Conservation (phyloP, 2,888 invertebrate species). For the Acrobasis repandana region DNA sequence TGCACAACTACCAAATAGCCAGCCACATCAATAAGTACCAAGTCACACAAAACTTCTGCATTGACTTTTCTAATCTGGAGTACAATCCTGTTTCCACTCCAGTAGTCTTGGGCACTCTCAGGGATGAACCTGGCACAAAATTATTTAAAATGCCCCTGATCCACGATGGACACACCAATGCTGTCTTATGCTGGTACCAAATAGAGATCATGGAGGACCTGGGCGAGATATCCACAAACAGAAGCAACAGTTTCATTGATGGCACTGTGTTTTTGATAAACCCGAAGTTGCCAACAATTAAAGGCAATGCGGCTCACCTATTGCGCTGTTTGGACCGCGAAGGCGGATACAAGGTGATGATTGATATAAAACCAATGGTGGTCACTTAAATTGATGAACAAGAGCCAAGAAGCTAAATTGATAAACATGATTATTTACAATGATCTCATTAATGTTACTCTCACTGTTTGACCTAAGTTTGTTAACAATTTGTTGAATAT, state of each 20-base stretch:
- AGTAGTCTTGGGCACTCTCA: constrained; percentile 46
- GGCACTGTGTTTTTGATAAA: constrained; percentile 74
- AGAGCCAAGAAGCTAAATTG: neutral
- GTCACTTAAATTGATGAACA: constrained; percentile 3
- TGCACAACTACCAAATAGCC: constrained; percentile 79
- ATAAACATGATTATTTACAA: neutral
- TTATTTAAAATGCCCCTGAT: constrained; percentile 51
- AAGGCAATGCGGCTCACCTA: constrained; percentile 54
- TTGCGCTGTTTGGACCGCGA: constrained; percentile 55
- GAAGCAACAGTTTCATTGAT: constrained; percentile 68
- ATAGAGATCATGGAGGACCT: constrained; percentile 67
- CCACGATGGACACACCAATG: constrained; percentile 69
- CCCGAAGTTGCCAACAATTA: constrained; percentile 48
- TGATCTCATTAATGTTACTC: constrained; percentile 5
- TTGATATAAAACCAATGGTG: constrained; percentile 36
- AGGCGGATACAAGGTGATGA: constrained; percentile 58
- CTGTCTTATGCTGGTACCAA: constrained; percentile 82
- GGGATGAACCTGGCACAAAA: constrained; percentile 37
- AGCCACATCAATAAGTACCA: constrained; percentile 83
- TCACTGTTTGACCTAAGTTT: neutral
- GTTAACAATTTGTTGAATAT: neutral
- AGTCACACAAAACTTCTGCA: constrained; percentile 81
- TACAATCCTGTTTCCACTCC: constrained; percentile 66
- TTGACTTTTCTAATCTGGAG: constrained; percentile 69
- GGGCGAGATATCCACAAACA: constrained; percentile 65